Conservation (phyloP, 2,888 invertebrate genomes). For the Troglohyphantes excavatus region DNA sequence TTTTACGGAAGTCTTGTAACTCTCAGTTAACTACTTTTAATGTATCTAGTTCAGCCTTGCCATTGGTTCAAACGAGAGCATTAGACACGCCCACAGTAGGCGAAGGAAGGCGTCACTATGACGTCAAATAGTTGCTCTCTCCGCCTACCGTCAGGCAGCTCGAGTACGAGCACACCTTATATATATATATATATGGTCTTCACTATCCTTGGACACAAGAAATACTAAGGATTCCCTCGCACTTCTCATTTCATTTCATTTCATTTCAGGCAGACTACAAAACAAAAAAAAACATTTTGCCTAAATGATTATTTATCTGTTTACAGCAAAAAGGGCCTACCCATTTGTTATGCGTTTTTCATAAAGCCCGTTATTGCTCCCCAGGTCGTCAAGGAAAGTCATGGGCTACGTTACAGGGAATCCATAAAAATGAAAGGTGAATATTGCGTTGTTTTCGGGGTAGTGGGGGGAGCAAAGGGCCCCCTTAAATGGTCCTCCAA, state of each 20-base stretch:
- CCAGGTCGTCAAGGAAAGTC: not conserved
- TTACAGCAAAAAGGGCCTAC: conserved; percentile 34
- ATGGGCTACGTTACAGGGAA: not conserved
- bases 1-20: too few relatives aligned
- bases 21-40: too few relatives aligned
- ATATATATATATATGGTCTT: too few relatives aligned
- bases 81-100: too few relatives aligned
- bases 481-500: conserved; percentile 26
- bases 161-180: too few relatives aligned
- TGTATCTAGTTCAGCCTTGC: too few relatives aligned
- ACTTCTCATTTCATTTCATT: not conserved
- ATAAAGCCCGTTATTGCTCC: conserved; percentile 57
- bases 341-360: conserved; percentile 65
- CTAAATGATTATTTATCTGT: conserved; percentile 70
- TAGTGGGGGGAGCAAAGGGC: not conserved
- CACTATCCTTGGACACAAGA: too few relatives aligned
- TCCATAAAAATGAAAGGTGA: conserved; percentile 32
- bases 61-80: too few relatives aligned
- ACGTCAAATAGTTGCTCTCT: too few relatives aligned
- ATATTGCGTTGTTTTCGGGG: conserved; percentile 31
- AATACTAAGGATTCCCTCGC: too few relatives aligned
- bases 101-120: too few relatives aligned
- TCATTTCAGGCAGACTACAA: conserved; percentile 7
- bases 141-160: too few relatives aligned
- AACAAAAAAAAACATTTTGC: conserved; percentile 16